Evolutionary conservation across 2,888 invertebrate genomes (phyloP).

Genomic region (Brachyptera putata): DNA sequence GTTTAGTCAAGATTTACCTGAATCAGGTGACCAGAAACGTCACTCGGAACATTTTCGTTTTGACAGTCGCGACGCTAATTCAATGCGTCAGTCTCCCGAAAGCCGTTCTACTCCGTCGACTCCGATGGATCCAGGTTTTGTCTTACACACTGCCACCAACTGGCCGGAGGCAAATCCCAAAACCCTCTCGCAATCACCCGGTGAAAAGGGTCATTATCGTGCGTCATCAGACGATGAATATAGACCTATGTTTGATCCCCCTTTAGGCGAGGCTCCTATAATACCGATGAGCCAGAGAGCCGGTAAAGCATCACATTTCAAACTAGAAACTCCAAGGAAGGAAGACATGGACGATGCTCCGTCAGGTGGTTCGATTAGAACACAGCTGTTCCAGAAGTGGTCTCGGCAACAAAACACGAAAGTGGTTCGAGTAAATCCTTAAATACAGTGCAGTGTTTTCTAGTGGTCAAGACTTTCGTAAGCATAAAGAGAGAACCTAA

Average conservation of each 20-base stretch:
- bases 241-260: background rate
- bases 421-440: slow-evolving; percentile 28
- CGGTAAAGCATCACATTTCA: background rate
- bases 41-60: slow-evolving; percentile 25
- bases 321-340: background rate
- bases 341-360: slow-evolving; percentile 22
- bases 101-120: slow-evolving; percentile 47
- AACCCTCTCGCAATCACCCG: slow-evolving; percentile 57
- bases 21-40: background rate
- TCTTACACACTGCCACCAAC: slow-evolving; percentile 65
- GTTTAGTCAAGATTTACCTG: background rate
- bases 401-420: slow-evolving; percentile 29
- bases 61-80: slow-evolving; percentile 31
- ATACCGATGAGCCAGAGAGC: background rate
- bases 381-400: slow-evolving; percentile 31
- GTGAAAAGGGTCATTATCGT: slow-evolving; percentile 35
- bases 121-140: slow-evolving; percentile 64
- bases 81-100: background rate
- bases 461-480: too few species aligned
- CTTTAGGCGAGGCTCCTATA: background rate
- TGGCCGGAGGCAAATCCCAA: slow-evolving; percentile 53
- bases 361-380: slow-evolving; percentile 29
- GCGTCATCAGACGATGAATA: slow-evolving; percentile 16
- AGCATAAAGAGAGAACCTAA: too few species aligned
- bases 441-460: too few species aligned